A percentile compares a stretch with the other conserved stretches of the same genome.
Evolutionary conservation across 37 sponge, comb jelly and placozoan species (phyloP).

Genomic region (Ephydatia muelleri): DNA sequence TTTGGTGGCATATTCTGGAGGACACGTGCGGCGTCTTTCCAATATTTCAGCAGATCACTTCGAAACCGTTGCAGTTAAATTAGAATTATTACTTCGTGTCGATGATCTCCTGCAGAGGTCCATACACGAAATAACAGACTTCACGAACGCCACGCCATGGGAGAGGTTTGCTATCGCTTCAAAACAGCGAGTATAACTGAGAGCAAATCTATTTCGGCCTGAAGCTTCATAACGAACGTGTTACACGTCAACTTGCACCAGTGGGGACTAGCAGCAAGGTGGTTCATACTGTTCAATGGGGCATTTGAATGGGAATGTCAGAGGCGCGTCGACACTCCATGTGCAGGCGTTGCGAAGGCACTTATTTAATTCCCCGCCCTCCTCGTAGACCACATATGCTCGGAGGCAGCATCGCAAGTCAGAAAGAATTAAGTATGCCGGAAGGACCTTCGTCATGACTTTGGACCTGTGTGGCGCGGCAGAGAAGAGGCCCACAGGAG

Average conservation of each 20-base stretch:
- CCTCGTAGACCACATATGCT: background rate
- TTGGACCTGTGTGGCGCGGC: conserved; percentile 49
- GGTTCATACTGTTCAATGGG: too few relatives aligned
- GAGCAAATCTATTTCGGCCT: background rate
- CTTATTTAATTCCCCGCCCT: too few relatives aligned
- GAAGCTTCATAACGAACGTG: conserved; percentile 71
- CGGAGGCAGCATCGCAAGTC: conserved; percentile 69
- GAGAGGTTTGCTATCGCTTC: conserved; percentile 72
- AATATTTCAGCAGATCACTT: background rate
- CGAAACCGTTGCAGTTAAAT: background rate
- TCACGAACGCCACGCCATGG: conserved; percentile 95
- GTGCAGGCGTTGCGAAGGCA: background rate
- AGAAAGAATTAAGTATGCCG: conserved; percentile 60
- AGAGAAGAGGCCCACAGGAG: background rate
- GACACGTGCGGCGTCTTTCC: background rate
- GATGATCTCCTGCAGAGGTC: conserved; percentile 11
- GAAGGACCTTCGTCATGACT: conserved; percentile 42
- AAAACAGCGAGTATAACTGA: background rate
- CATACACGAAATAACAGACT: conserved; percentile 95
- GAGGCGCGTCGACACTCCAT: too few relatives aligned
- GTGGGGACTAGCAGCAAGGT: conserved; percentile 77
- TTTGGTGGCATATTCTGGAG: conserved; percentile 93
- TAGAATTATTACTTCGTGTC: background rate
- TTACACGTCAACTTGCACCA: conserved; percentile 70
- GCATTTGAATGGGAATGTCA: too few relatives aligned